A percentile compares a stretch with the other conserved stretches of the same genome.
phyloP scores from a whole-genome alignment of 2,113 vertebrate species.

The Hemicordylus capensis region DNA sequence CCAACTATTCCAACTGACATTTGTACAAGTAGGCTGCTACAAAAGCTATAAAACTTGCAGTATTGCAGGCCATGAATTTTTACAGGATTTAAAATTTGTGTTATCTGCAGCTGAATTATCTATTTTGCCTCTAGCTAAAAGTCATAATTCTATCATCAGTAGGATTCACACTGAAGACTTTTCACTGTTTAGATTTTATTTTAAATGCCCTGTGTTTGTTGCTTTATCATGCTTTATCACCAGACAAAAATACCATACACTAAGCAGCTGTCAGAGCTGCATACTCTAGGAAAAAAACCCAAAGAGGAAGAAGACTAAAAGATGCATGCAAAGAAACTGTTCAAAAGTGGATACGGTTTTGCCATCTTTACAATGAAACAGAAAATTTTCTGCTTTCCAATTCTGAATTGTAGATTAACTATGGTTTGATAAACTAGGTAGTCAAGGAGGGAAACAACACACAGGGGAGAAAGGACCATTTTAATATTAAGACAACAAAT shows the following conservation, averaged over 20 bases:
- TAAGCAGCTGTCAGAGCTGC: neutral
- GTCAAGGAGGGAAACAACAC: neutral
- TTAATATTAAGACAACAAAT: too few relatives aligned
- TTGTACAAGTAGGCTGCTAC: neutral
- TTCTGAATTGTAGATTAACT: neutral
- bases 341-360: neutral
- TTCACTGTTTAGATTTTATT: neutral
- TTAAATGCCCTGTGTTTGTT: neutral
- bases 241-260: neutral
- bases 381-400: too few relatives aligned
- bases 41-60: neutral
- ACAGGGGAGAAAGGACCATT: neutral
- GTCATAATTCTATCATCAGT: neutral
- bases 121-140: neutral
- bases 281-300: neutral
- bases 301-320: slow-evolving; percentile 24
- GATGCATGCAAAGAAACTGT: slow-evolving; percentile 20
- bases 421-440: neutral
- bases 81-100: neutral
- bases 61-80: neutral
- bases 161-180: neutral
- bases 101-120: neutral
- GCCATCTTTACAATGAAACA: too few relatives aligned
- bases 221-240: neutral
- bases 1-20: neutral